Conservation (phyloP, 2,888 invertebrate genomes). For the Homarus gammarus region DNA sequence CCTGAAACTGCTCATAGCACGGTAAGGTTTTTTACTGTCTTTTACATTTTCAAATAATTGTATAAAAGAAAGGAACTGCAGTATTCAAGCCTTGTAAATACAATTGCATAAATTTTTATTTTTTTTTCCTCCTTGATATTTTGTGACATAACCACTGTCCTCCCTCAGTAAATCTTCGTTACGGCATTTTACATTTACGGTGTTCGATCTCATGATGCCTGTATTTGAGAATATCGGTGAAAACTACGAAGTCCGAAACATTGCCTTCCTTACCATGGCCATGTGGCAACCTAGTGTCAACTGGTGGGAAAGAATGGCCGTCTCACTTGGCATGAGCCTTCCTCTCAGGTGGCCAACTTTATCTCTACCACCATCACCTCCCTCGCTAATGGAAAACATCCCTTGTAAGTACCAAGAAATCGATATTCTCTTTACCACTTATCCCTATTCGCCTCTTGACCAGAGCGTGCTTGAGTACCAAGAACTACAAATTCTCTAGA, state of each 20-base stretch:
- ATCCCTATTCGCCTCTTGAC: no score
- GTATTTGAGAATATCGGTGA: conserved; percentile 23
- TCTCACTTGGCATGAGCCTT: conserved; percentile 34
- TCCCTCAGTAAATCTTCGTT: background rate
- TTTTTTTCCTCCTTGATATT: no score
- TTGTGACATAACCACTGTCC: no score
- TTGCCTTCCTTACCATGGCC: conserved; percentile 24
- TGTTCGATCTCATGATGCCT: background rate
- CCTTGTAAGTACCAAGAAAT: background rate
- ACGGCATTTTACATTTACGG: background rate
- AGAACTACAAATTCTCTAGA: no score
- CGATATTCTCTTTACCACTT: no score
- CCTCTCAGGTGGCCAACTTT: conserved; percentile 20
- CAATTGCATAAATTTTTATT: no score
- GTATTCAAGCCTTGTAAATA: no score
- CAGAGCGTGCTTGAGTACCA: no score
- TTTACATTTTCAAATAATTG: no score
- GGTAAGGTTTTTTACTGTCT: background rate
- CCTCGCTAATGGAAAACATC: background rate
- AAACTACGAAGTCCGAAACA: conserved; percentile 1
- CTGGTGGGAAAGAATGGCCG: conserved; percentile 25
- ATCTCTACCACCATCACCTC: conserved; percentile 1
- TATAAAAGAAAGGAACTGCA: no score
- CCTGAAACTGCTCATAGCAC: background rate
- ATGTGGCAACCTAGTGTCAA: background rate